Percentiles rank a stretch among this genome's conserved stretches.
Evolutionary conservation across 2,113 vertebrate species (phyloP).

Genomic region (Psettodes erumei): DNA sequence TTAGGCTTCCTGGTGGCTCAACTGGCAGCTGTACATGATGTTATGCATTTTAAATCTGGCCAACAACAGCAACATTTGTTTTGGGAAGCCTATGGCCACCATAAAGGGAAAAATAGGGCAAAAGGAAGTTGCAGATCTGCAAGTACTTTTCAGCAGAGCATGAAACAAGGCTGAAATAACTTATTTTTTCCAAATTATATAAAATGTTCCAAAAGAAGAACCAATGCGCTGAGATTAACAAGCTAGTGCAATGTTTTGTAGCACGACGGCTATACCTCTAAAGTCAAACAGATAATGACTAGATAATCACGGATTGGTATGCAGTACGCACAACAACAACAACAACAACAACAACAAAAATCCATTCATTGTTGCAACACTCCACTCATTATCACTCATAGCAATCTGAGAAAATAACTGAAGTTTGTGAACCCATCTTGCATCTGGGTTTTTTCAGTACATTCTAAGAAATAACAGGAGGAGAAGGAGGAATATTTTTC

Average conservation of each 20-base stretch:
- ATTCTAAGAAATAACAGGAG: neutral
- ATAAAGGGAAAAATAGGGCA: slow-evolving; percentile 53
- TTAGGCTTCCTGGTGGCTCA: slow-evolving; percentile 63
- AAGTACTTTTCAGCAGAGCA: neutral
- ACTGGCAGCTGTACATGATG: slow-evolving; percentile 49
- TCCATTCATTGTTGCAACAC: slow-evolving; percentile 23
- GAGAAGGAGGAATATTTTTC: too few species aligned
- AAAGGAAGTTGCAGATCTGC: slow-evolving; percentile 23
- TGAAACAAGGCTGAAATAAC: slow-evolving; percentile 15
- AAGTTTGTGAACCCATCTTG: slow-evolving; percentile 4
- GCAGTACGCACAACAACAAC: slow-evolving; percentile 10
- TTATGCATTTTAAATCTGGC: slow-evolving; percentile 34
- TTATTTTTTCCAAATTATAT: slow-evolving; percentile 25
- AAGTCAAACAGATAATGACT: slow-evolving; percentile 49
- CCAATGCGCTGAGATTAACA: slow-evolving; percentile 17
- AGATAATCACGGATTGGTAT: slow-evolving; percentile 35
- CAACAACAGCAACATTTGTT: slow-evolving; percentile 32
- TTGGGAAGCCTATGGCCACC: slow-evolving; percentile 36
- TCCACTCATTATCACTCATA: slow-evolving; percentile 22
- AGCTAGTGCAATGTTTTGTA: neutral
- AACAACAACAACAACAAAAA: slow-evolving; percentile 22
- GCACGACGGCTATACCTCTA: slow-evolving; percentile 1
- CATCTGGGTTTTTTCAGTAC: neutral
- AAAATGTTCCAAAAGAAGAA: neutral
- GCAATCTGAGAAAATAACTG: neutral